phyloP scores from a whole-genome alignment of 2,113 vertebrate species.

The Amphilophus citrinellus region DNA sequence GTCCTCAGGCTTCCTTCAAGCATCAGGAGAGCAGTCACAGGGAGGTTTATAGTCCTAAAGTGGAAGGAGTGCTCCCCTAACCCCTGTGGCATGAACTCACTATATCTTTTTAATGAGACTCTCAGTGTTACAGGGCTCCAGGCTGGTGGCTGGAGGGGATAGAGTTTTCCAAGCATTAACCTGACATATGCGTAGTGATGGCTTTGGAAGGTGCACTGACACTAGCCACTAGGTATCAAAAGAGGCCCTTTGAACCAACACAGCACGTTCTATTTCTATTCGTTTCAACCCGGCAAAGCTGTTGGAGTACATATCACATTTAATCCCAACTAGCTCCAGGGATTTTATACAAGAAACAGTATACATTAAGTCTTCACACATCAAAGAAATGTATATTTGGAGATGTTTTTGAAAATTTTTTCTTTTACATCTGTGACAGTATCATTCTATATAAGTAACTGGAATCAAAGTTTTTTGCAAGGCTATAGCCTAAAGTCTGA shows the following conservation, averaged over 20 bases:
- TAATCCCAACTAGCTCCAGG: conserved; percentile 23
- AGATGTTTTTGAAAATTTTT: not conserved
- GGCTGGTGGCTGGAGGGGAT: conserved; percentile 53
- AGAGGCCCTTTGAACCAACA: conserved; percentile 38
- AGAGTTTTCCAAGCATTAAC: conserved; percentile 43
- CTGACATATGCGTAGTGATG: conserved; percentile 16
- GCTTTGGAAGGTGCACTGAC: conserved; percentile 34
- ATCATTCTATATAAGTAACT: conserved; percentile 32
- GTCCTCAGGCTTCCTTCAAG: conserved; percentile 58
- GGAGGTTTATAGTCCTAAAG: conserved; percentile 63
- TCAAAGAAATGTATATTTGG: not conserved
- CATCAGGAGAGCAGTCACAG: conserved; percentile 18
- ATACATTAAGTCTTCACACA: conserved; percentile 35
- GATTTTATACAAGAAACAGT: conserved; percentile 33
- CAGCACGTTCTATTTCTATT: conserved; percentile 31
- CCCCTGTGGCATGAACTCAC: conserved; percentile 53
- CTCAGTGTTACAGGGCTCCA: conserved; percentile 48
- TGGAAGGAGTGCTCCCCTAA: conserved; percentile 51
- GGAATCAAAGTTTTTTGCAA: conserved; percentile 38
- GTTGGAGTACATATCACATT: conserved; percentile 37
- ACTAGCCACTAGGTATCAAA: conserved; percentile 37
- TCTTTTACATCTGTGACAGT: not conserved
- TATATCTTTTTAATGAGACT: conserved; percentile 71
- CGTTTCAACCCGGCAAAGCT: conserved; percentile 29
- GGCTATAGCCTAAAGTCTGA: conserved; percentile 38